These are phyloP conservation scores for Drosophila paramelanica DNA, from an alignment of 2,888 invertebrate genomes.

Conservation along the genomic window DNA sequence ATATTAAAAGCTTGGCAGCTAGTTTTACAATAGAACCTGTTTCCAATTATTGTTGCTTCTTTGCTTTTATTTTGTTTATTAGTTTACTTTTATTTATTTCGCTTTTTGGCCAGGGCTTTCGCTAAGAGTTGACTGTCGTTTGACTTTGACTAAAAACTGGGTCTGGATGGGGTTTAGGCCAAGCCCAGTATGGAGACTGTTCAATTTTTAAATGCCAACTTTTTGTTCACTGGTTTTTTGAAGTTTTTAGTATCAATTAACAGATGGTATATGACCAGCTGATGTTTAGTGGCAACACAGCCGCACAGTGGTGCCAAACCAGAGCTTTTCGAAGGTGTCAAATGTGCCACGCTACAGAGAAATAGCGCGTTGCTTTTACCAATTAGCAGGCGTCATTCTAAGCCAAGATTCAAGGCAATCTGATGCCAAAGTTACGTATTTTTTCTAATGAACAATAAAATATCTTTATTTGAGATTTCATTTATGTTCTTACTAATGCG, in stretches of 20 bases:
- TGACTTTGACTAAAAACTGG: slow-evolving; percentile 28
- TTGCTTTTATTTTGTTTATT: slow-evolving; percentile 5
- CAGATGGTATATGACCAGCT: slow-evolving; percentile 64
- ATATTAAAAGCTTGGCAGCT: slow-evolving; percentile 42
- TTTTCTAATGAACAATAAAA: slow-evolving; percentile 53
- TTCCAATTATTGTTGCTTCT: slow-evolving; percentile 72
- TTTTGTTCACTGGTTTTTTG: slow-evolving; percentile 32
- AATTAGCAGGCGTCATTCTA: slow-evolving; percentile 52
- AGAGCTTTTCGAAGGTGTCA: slow-evolving; percentile 40
- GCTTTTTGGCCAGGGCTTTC: slow-evolving; percentile 51
- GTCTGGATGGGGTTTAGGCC: slow-evolving; percentile 19
- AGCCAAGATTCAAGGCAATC: not conserved
- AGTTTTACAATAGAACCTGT: slow-evolving; percentile 69
- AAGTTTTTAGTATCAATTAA: slow-evolving; percentile 76
- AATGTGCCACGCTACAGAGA: slow-evolving; percentile 55
- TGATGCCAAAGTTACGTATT: slow-evolving; percentile 23
- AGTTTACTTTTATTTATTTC: not conserved
- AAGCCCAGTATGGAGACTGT: slow-evolving; percentile 30
- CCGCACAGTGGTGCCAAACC: slow-evolving; percentile 59
- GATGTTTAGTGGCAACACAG: slow-evolving; percentile 49
- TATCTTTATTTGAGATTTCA: slow-evolving; percentile 43
- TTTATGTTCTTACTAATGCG: slow-evolving; percentile 62
- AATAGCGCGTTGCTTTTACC: slow-evolving; percentile 43
- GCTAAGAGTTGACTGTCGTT: slow-evolving; percentile 30
- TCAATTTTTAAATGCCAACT: slow-evolving; percentile 55